These are phyloP conservation scores for Pelusios castaneus DNA, from an alignment of 2,113 vertebrate genomes.

Conservation along the genomic window DNA sequence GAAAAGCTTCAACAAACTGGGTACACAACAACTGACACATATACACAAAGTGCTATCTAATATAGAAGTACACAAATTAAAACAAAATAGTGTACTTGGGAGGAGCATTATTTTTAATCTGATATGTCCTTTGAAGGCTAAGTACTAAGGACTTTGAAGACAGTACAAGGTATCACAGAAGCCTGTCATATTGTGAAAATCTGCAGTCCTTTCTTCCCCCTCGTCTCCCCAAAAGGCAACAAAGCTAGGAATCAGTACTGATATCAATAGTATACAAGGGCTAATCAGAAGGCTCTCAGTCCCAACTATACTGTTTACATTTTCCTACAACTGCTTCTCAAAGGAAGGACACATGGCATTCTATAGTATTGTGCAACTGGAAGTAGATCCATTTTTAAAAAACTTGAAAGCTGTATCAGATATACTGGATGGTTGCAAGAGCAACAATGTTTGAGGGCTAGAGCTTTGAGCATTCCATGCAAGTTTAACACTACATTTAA, in stretches of 20 bases:
- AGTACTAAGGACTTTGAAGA: not conserved
- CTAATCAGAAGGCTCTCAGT: not conserved
- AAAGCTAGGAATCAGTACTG: not conserved
- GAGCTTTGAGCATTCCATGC: not conserved
- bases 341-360: not conserved
- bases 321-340: not conserved
- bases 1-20: not conserved
- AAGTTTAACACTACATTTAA: not conserved
- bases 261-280: not conserved
- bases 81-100: not conserved
- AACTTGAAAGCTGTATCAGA: not conserved
- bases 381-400: not conserved
- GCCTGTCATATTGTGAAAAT: not conserved
- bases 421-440: not conserved
- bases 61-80: not conserved
- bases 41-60: accelerated
- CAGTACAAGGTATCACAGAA: accelerated
- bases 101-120: not conserved
- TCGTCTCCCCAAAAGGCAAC: not conserved
- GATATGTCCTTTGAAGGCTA: not conserved
- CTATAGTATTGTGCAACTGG: not conserved
- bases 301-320: not conserved
- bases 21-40: not conserved
- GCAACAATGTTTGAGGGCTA: not conserved
- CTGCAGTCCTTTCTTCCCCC: not conserved